These are phyloP conservation scores for Uloborus diversus DNA, from an alignment of 1,140 invertebrate species.

Conservation along the genomic window DNA sequence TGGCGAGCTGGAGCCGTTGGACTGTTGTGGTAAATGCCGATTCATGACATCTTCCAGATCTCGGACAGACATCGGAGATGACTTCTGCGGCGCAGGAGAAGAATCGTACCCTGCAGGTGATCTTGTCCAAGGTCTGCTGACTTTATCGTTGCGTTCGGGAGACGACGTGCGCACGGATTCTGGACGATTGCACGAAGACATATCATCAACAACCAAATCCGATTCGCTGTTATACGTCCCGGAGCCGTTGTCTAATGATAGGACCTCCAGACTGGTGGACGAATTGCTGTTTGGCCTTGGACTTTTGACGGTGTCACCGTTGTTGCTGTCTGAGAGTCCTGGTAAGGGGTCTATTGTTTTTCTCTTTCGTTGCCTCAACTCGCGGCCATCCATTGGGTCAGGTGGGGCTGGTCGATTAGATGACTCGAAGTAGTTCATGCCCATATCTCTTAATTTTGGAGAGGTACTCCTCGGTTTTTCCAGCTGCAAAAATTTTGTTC, in stretches of 20 bases:
- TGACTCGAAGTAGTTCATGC: not conserved
- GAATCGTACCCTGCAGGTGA: conserved; percentile 17
- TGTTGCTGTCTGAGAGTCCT: not conserved
- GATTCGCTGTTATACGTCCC: not conserved
- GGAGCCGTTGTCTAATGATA: conserved; percentile 22
- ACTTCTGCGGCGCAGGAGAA: not conserved
- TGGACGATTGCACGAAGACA: not conserved
- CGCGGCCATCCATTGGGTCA: not conserved
- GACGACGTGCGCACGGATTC: not conserved
- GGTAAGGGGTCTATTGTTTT: not conserved
- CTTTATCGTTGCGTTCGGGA: conserved; percentile 30
- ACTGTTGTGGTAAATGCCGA: conserved; percentile 79
- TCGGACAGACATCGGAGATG: conserved; percentile 33
- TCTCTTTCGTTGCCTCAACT: conserved; percentile 9
- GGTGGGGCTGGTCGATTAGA: not conserved
- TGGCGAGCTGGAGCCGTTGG: not conserved
- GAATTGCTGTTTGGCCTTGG: conserved; percentile 36
- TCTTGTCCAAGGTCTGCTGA: conserved; percentile 47
- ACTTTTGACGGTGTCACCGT: conserved; percentile 10
- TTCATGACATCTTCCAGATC: conserved; percentile 97
- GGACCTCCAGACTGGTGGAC: conserved; percentile 29
- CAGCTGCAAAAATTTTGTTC: conserved; percentile 11
- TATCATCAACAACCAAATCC: conserved; percentile 12
- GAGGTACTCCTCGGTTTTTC: conserved; percentile 20
- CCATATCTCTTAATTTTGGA: conserved; percentile 12